A percentile compares a stretch with the other conserved stretches of the same genome.
Conservation (phyloP, 2,797 vertebrate genomes). For the Tadarida brasiliensis region DNA sequence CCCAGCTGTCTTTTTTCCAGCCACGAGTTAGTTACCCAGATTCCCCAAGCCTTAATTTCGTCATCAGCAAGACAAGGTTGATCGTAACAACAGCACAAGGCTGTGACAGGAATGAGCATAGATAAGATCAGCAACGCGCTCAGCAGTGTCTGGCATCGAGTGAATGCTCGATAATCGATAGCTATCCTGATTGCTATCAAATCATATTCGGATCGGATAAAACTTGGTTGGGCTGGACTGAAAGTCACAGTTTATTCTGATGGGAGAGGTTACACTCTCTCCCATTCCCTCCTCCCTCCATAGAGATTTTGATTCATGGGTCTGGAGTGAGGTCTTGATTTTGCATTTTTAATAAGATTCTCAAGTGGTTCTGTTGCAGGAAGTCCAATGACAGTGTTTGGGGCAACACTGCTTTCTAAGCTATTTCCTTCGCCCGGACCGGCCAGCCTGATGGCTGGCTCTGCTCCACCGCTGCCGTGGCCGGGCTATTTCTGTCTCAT, state of each 20-base stretch:
- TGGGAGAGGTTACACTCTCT: not conserved
- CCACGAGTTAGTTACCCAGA: not conserved
- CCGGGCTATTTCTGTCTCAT: conserved; percentile 63
- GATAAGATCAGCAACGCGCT: not conserved
- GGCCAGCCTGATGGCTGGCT: not conserved
- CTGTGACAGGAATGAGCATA: not conserved
- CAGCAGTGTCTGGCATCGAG: not conserved
- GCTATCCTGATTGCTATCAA: not conserved
- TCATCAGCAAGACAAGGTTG: not conserved
- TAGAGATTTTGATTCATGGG: not conserved
- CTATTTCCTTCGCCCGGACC: not conserved
- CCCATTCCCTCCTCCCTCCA: not conserved
- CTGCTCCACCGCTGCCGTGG: fast-evolving
- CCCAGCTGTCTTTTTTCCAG: not conserved
- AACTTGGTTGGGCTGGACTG: not conserved
- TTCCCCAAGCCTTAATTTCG: not conserved
- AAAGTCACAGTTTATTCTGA: not conserved
- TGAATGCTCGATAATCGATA: not conserved
- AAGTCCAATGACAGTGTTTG: not conserved
- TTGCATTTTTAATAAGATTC: not conserved
- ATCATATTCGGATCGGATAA: not conserved
- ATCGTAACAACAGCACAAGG: not conserved
- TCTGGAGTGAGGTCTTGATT: not conserved
- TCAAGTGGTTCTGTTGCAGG: not conserved
- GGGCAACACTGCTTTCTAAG: not conserved